Evolutionary conservation across 2,797 vertebrate genomes (phyloP), one percentile per base, ranked within the genome.

Genomic region (Gadopsis bispinosus): DNA sequence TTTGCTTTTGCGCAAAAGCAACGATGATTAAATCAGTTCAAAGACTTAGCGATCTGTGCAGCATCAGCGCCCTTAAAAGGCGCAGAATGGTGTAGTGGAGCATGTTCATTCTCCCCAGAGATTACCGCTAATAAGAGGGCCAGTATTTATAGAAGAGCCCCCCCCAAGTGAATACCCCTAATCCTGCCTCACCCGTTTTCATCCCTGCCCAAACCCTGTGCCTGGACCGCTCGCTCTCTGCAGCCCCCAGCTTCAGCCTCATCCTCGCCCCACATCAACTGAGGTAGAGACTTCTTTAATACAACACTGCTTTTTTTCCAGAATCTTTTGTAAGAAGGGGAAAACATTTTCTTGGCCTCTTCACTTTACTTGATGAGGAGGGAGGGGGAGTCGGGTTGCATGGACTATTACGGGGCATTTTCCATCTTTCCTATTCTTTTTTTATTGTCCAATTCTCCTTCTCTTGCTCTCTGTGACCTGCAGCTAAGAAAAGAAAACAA

Each of bases 71-170:
- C 95, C 95, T 92, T 96, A 96, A 95, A 96, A 95, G 95, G 95
- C 93, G 82, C 79, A 90, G 89, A 88, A 83, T 78, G 92, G 91
- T 89, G 90, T 86, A 85, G 81, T 39, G 75, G 78, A 89, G 92
- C 85, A 73, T 88, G 90, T 77, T 82, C 79, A 79, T 88, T 91
- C 89, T 94, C 95, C 92, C 92, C 73, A 20, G 95, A 94, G 95
- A 93, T 93, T 92, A 90, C 45, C 20, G 53, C 94, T 95, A 95
- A 95, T 95, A 94, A 91, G 94, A 91, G 88, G 84, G 84, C 66
- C 81, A 77, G 94, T 96, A 96, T 96, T 96, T 96, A 96, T 96
- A 96, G 95, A 93, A 81, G 91, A 85, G 73, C 87, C 87, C 86
- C 89, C 89, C 82, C 26, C 26, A 26, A 79, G 87, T 92, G 81